Conservation (phyloP, 2,113 vertebrate species). For the Oceanites oceanicus region DNA sequence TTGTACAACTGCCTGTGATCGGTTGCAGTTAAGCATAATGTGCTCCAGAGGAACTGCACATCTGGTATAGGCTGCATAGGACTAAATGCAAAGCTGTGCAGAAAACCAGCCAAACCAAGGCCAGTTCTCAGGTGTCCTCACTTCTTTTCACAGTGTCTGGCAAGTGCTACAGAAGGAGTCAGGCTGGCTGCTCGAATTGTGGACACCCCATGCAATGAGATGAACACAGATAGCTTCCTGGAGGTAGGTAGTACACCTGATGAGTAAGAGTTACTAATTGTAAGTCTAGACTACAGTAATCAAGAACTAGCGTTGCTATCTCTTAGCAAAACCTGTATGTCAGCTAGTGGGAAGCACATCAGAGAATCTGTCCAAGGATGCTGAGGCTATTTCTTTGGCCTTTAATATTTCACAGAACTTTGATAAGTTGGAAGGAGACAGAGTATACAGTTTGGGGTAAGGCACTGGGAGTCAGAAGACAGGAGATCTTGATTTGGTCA, state of each 20-base stretch:
- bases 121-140: background rate
- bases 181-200: conserved; percentile 94
- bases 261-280: background rate
- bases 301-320: background rate
- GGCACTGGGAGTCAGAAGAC: background rate
- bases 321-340: background rate
- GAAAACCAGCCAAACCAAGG: background rate
- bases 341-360: background rate
- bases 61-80: background rate
- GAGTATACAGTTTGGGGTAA: background rate
- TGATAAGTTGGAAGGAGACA: background rate
- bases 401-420: background rate
- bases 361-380: background rate
- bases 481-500: background rate
- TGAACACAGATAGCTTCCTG: conserved; percentile 93
- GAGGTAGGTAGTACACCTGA: conserved; percentile 72
- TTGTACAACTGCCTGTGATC: background rate
- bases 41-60: background rate
- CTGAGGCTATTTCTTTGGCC: background rate
- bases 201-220: conserved; percentile 94
- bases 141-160: conserved; percentile 80
- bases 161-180: conserved; percentile 86
- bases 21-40: background rate
- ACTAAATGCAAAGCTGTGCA: background rate
- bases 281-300: background rate